Evolutionary conservation across 2,797 vertebrate species (phyloP), one percentile per base, ranked within the genome.

Genomic region (Xerus rutilus): DNA sequence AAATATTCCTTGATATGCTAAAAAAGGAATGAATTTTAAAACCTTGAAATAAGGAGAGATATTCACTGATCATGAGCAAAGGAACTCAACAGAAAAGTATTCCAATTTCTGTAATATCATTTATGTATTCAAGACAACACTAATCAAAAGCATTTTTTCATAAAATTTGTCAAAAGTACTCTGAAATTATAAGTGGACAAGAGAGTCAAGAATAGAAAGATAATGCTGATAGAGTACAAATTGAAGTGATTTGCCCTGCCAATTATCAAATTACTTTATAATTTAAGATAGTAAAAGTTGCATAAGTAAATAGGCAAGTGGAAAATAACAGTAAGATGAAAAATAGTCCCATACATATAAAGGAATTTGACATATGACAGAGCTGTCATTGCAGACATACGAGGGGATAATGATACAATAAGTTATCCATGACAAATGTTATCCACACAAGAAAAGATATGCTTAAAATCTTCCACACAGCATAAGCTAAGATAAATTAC

Each of bases 31-130:
- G 11, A 2, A n/a, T 74, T 82, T 73, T 30, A 39, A 54, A 89
- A 83, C 20, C 70, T 17, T 74, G 25, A 92, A 94, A 87, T 76
- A 83, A 54, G 5, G 82, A 54, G 54, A 64, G 5, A 67, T 47
- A 18, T 5, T 54, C 25, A 35, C 8, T 9, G 43, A 28, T 73
- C 17, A 49, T 47, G 28, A 91, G 25, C 43, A 59, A 74, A 65
- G 65, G 45, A 91, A 43, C 6, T 2, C 3, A 11, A 12, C 20
- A 62, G 3, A 57, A 65, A 9, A 54, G 13, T 23, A 35, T 67
- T 74, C 35, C 20, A 35, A 0, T 62, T 89, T 72, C 8, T 43
- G 10, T 47, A 77, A 1, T 35, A 21, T 21, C 18, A 49, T 13
- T 52, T 30, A 14, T 49, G 14, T 52, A 65, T 23, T 88, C 39